A percentile compares a stretch with the other conserved stretches of the same genome.
Conservation (phyloP, 2,888 invertebrate genomes). For the Drosophila emarginata region DNA sequence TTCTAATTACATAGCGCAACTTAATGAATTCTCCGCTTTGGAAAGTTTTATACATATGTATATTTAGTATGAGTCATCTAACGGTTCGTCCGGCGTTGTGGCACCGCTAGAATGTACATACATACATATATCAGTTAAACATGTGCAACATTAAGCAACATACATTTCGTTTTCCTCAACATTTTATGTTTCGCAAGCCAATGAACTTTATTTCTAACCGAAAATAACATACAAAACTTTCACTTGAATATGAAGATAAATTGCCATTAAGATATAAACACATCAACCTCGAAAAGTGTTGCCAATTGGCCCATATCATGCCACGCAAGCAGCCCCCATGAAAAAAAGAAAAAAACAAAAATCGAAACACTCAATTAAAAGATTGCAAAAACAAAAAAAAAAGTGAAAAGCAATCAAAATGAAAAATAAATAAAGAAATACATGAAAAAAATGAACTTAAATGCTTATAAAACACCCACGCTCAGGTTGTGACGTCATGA, state of each 20-base stretch:
- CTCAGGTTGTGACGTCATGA: constrained; percentile 45
- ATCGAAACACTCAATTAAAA: constrained; percentile 57
- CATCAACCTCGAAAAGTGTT: constrained; percentile 15
- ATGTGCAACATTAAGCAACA: constrained; percentile 22
- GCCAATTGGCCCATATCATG: constrained; percentile 62
- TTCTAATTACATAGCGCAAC: constrained; percentile 48
- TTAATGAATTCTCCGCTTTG: constrained; percentile 43
- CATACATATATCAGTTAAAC: constrained; percentile 2
- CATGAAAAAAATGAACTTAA: constrained; percentile 33
- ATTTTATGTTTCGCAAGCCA: constrained; percentile 17
- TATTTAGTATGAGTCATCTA: constrained; percentile 45
- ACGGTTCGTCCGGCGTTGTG: constrained; percentile 43
- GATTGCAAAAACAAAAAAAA: constrained; percentile 29
- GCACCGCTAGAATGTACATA: constrained; percentile 20
- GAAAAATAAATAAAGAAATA: constrained; percentile 22
- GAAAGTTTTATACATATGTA: constrained; percentile 27
- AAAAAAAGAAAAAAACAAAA: constrained; percentile 33
- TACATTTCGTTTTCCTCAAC: constrained; percentile 9
- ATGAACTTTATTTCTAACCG: constrained; percentile 47
- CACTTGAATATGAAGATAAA: constrained; percentile 58
- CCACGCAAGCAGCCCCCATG: constrained; percentile 34
- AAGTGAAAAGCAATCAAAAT: constrained; percentile 42
- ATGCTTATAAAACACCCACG: constrained; percentile 41
- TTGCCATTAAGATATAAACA: constrained; percentile 48
- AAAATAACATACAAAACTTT: constrained; percentile 42